Evolutionary conservation across 2,113 vertebrate species (phyloP).

Genomic region (Leuciscus idus): DNA sequence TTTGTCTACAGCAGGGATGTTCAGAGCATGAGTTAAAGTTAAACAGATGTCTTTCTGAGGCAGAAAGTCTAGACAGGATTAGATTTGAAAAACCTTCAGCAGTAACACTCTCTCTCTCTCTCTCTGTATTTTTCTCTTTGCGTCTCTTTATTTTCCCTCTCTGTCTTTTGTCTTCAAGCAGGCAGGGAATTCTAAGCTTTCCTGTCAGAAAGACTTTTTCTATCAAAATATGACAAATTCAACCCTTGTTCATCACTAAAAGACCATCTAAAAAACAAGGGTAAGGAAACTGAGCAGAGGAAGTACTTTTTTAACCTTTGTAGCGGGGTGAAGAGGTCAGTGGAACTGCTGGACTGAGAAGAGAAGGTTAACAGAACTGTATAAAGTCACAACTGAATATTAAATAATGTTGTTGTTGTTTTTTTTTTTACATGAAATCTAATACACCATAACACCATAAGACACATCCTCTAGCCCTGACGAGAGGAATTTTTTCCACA

Average conservation of each 20-base stretch:
- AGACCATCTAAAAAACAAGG: slow-evolving; percentile 3
- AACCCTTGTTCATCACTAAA: not conserved
- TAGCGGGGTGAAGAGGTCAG: not conserved
- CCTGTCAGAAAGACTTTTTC: slow-evolving; percentile 16
- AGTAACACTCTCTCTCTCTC: not conserved
- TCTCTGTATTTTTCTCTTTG: not conserved
- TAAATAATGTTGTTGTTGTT: not conserved
- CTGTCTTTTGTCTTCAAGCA: not conserved
- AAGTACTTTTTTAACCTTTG: not conserved
- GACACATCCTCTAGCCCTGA: not conserved
- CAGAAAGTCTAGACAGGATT: slow-evolving; percentile 40
- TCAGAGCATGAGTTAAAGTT: slow-evolving; percentile 18
- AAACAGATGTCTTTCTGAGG: slow-evolving; percentile 40
- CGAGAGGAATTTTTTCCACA: not conserved
- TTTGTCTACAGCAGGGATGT: slow-evolving; percentile 34
- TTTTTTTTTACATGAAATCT: not conserved
- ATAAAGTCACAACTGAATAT: not conserved
- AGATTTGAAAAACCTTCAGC: slow-evolving; percentile 6
- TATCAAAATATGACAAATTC: slow-evolving; percentile 29
- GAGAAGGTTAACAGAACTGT: not conserved
- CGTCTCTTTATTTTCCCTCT: not conserved
- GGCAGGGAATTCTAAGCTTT: not conserved
- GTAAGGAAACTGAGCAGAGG: not conserved
- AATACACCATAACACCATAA: not conserved
- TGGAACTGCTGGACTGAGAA: not conserved